Evolutionary conservation across 2,888 invertebrate genomes (phyloP), one percentile per base, ranked within the genome.

Genomic region (Apotomis turbidana): DNA sequence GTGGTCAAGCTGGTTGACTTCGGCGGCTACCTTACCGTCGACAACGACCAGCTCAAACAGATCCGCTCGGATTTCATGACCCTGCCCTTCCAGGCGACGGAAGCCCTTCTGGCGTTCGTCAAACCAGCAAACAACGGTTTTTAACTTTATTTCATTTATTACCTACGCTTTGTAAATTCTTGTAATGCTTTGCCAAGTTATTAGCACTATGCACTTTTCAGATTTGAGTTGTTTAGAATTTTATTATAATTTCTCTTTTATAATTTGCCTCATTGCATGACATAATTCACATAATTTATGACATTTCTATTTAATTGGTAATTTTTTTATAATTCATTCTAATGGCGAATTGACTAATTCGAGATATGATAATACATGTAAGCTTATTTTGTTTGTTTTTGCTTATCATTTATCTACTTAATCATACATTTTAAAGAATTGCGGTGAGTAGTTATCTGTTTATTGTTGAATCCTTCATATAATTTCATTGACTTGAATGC

Each of bases 71-170:
- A 99, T 91, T 99, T 98, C 88, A 96, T 99, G 95, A 94, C 96
- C 73, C 94, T 99, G 87, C 99, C 99, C 68, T 99, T 99, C 95
- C 99, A 99, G 95, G 98, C 99, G 72, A 97, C 97, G 63, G 99
- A 99, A 94, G 98, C 99, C 86, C 95, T 96, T 86, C 94, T 99
- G 83, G 98, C 98, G n/a, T 96, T 98, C 90, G 95, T 99, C 80
- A 95, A 95, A 88, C 97, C 98, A 71, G 93, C 95, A 71, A 95
- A 95, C 84, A 96, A 97, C 96, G 93, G 93, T 92, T 76, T 85
- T 78, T 79, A 27, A 27, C 27, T 27, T 27, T 27, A 27, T 27
- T 73, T 60, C 73, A 55, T 51, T 51, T 49, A 69, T 55, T 49
- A 63, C 46, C 55, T 57, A 41, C 6, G 41, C 41, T 41, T 41